These are phyloP conservation scores for Marmota monax DNA, from an alignment of 2,113 vertebrate species.

Conservation along the genomic window DNA sequence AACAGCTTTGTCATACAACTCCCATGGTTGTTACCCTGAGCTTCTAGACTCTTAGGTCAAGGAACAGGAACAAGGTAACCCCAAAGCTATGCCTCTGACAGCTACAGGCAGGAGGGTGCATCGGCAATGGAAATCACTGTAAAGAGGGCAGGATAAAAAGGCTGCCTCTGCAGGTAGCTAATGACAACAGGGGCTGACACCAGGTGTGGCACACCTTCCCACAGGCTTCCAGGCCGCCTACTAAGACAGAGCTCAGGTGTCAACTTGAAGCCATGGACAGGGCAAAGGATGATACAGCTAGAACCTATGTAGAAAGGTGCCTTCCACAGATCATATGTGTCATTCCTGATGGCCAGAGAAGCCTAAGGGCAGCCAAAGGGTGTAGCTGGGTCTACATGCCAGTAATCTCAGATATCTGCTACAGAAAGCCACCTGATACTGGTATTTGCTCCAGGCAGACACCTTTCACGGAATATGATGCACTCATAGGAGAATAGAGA, in stretches of 20 bases:
- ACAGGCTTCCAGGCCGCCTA: background rate
- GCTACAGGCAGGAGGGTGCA: background rate
- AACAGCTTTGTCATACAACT: background rate
- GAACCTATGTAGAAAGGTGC: background rate
- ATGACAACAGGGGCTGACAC: background rate
- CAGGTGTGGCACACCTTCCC: background rate
- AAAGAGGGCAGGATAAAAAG: conserved; percentile 7
- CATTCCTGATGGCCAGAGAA: background rate
- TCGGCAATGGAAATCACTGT: background rate
- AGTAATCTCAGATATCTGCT: background rate
- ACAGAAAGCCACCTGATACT: background rate
- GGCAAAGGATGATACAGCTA: background rate
- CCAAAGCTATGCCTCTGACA: background rate
- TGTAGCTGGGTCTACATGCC: background rate
- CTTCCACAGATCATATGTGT: background rate
- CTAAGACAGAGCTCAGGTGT: background rate
- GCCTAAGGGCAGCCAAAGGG: background rate
- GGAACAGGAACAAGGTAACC: background rate
- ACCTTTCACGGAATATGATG: background rate
- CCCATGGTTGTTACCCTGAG: background rate
- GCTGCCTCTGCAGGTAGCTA: background rate
- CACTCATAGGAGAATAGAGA: background rate
- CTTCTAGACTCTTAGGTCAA: background rate
- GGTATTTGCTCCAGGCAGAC: background rate
- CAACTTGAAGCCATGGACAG: background rate